phyloP scores from a whole-genome alignment of 2,888 invertebrate genomes.

The Sepioteuthis lessoniana region DNA sequence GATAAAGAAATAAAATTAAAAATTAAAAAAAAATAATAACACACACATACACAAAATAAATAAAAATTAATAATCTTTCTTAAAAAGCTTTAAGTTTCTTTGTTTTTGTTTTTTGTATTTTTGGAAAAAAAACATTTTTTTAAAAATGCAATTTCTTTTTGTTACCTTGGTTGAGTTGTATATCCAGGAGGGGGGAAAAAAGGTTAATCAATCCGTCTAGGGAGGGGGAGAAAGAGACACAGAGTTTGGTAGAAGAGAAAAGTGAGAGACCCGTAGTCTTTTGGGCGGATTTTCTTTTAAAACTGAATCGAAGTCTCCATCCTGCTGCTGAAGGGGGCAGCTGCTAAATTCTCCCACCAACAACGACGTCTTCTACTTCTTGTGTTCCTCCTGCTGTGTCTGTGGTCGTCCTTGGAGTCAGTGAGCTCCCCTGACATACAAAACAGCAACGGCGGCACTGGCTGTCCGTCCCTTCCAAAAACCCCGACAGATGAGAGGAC shows the following conservation, averaged over 20 bases:
- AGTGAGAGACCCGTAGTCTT: neutral
- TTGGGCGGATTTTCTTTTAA: neutral
- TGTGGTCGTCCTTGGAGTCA: neutral
- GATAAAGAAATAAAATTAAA: no score
- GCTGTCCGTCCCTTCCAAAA: neutral
- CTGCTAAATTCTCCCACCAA: neutral
- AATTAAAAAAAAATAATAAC: no score
- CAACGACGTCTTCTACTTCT: conserved; percentile 16
- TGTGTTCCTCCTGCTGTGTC: neutral
- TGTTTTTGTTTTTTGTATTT: neutral
- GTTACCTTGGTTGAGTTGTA: neutral
- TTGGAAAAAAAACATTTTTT: neutral
- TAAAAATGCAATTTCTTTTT: neutral
- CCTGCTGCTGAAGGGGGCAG: neutral
- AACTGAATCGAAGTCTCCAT: neutral
- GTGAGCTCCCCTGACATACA: conserved; percentile 16
- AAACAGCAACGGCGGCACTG: neutral
- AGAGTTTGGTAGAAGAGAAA: neutral
- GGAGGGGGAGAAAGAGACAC: neutral
- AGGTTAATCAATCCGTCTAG: neutral
- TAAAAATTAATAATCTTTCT: no score
- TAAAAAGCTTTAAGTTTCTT: no score
- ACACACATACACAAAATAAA: no score
- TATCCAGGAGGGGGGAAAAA: neutral
- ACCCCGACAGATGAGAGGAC: neutral